Evolutionary conservation across 2,113 vertebrate genomes (phyloP).

Genomic region (Caloenas nicobarica): DNA sequence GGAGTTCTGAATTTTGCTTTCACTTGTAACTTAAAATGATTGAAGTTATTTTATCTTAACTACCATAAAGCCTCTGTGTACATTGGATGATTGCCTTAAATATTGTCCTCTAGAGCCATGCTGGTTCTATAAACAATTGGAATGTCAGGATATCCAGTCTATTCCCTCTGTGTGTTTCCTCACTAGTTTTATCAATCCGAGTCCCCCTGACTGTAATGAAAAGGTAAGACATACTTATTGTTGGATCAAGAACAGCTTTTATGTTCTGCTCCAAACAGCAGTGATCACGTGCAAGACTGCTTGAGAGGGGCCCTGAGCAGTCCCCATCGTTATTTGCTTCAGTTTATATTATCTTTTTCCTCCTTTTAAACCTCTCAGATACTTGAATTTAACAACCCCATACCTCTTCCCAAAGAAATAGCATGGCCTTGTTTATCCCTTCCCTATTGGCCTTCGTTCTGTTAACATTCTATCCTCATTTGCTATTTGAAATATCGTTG

Average conservation of each 20-base stretch:
- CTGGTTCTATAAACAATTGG: accelerated
- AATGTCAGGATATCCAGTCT: neutral
- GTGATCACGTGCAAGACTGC: neutral
- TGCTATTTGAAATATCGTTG: neutral
- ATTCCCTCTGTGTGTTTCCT: neutral
- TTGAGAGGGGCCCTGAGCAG: neutral
- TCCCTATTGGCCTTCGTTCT: neutral
- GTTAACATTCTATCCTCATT: neutral
- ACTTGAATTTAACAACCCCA: neutral
- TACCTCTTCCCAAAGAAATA: neutral
- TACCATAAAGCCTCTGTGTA: accelerated
- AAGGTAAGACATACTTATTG: accelerated
- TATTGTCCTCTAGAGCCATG: neutral
- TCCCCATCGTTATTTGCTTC: neutral
- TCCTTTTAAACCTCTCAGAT: neutral
- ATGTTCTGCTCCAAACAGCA: neutral
- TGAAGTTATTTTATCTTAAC: neutral
- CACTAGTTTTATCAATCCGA: neutral
- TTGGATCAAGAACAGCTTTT: neutral
- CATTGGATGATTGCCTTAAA: neutral
- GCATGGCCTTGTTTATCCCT: accelerated
- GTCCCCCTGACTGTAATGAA: neutral
- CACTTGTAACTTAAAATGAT: neutral
- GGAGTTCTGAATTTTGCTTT: neutral
- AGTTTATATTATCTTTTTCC: neutral